Conservation (phyloP, 2,113 vertebrate genomes). For the Vidua chalybeata region DNA sequence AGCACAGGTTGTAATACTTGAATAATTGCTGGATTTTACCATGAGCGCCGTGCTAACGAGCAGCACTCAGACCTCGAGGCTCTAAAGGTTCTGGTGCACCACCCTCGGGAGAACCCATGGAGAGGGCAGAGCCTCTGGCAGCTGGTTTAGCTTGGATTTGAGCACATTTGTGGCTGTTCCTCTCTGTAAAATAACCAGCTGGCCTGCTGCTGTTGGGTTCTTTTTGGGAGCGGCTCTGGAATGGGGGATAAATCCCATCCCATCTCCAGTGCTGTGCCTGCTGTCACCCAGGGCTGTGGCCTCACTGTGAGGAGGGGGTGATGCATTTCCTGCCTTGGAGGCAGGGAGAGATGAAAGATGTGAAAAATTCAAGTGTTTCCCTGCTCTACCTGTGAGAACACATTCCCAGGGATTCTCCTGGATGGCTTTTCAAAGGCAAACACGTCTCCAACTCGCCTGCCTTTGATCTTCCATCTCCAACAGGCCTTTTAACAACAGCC, state of each 20-base stretch:
- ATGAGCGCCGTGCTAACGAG: accelerated
- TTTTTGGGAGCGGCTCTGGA: background rate
- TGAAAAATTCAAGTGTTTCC: background rate
- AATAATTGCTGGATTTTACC: background rate
- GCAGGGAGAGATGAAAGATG: background rate
- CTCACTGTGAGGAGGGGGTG: background rate
- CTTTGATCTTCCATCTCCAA: background rate
- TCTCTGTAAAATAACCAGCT: background rate
- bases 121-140: background rate
- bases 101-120: background rate
- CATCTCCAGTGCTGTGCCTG: background rate
- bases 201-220: background rate
- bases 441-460: background rate
- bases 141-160: background rate
- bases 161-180: background rate
- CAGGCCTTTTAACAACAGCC: background rate
- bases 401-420: background rate
- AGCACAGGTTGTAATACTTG: background rate
- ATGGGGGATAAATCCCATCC: background rate
- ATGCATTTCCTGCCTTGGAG: background rate
- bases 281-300: background rate
- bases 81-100: background rate
- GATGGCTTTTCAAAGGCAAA: background rate
- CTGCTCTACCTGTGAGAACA: background rate
- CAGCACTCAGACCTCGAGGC: background rate